A percentile compares a stretch with the other conserved stretches of the same genome.
Evolutionary conservation across 2,113 vertebrate species (phyloP).

Genomic region (Microcebus jonahi): DNA sequence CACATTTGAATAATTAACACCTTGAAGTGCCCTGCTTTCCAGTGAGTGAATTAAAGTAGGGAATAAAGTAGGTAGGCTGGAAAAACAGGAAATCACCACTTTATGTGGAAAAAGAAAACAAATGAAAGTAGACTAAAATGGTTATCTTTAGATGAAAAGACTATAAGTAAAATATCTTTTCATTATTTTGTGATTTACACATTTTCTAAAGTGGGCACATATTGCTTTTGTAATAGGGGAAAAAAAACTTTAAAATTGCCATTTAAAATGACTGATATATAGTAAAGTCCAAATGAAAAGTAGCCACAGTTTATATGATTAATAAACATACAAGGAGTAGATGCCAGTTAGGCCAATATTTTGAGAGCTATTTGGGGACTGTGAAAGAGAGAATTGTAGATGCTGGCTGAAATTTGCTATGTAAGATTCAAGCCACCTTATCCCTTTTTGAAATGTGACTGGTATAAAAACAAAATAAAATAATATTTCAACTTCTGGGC

Average conservation of each 20-base stretch:
- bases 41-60: conserved; percentile 48
- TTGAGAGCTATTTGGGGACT: not conserved
- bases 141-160: not conserved
- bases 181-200: not conserved
- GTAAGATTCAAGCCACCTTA: not conserved
- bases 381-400: not conserved
- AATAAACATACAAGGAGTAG: conserved; percentile 38
- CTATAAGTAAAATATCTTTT: conserved; percentile 38
- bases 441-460: conserved; percentile 25
- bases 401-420: not conserved
- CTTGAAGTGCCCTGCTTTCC: not conserved
- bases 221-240: conserved; percentile 2
- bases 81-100: conserved; percentile 44
- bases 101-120: not conserved
- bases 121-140: conserved; percentile 39
- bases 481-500: not conserved
- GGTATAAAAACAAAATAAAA: not conserved
- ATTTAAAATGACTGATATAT: conserved; percentile 39
- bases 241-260: not conserved
- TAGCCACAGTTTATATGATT: conserved; percentile 27
- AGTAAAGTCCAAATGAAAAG: conserved; percentile 42
- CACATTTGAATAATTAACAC: conserved; percentile 11
- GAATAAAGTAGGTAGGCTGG: conserved; percentile 6
- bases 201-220: not conserved
- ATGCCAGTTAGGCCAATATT: conserved; percentile 20